These are phyloP conservation scores for Globodera ellingtonae DNA, from an alignment of 1,140 invertebrate species.

Conservation along the genomic window DNA sequence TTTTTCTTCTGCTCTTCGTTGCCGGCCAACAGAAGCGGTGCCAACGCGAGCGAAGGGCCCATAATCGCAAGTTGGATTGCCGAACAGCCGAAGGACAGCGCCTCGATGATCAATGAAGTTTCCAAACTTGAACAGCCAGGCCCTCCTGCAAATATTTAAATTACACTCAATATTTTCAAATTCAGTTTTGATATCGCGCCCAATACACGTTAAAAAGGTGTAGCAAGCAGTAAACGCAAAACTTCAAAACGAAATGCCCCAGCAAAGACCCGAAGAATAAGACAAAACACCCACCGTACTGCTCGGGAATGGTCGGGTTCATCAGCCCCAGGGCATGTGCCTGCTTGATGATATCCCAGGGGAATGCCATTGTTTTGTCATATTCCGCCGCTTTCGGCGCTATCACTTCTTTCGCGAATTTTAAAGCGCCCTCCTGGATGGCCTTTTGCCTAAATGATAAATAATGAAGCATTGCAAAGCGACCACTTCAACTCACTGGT, in stretches of 20 bases:
- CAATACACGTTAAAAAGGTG: too few species aligned
- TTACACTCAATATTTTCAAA: background rate
- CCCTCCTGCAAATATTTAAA: slow-evolving; percentile 42
- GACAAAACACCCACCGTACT: slow-evolving; percentile 66
- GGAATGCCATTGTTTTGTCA: slow-evolving; percentile 87
- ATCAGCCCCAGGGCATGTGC: slow-evolving; percentile 85
- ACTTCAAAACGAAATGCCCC: too few species aligned
- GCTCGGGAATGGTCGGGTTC: slow-evolving; percentile 79
- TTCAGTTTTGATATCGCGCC: background rate
- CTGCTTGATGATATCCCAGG: slow-evolving; percentile 91
- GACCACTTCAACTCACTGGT: slow-evolving; percentile 26
- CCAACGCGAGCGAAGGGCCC: slow-evolving; percentile 73
- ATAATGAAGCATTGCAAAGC: background rate
- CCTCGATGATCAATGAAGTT: slow-evolving; percentile 83
- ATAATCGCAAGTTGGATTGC: slow-evolving; percentile 84
- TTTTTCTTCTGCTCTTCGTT: slow-evolving; percentile 88
- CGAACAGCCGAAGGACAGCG: slow-evolving; percentile 89
- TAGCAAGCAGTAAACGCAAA: too few species aligned
- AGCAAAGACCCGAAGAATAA: too few species aligned
- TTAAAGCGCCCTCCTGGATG: slow-evolving; percentile 74
- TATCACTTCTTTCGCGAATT: slow-evolving; percentile 89
- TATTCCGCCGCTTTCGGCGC: slow-evolving; percentile 84
- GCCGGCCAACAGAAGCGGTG: slow-evolving; percentile 82
- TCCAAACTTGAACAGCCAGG: slow-evolving; percentile 72
- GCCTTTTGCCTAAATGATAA: slow-evolving; percentile 35